Evolutionary conservation across 2,888 invertebrate genomes (phyloP), one percentile per base, ranked within the genome.

Genomic region (Drosophila eohydei): DNA sequence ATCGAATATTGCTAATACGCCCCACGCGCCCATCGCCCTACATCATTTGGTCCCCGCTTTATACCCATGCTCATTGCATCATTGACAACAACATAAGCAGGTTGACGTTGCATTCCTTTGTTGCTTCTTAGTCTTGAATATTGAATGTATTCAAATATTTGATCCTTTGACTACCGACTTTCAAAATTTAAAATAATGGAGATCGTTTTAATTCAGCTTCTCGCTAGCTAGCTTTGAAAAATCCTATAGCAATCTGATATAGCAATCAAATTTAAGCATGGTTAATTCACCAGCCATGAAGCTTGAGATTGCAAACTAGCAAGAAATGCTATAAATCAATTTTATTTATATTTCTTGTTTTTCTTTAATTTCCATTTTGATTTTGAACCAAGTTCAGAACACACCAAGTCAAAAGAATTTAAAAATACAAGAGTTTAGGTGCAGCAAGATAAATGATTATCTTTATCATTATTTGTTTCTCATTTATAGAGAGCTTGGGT

Each of bases 101-200:
- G 40, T 3, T 41, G 43, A 52, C 51, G 48, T 68, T 62, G 68
- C 54, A 44, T 12, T 9, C 8, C 38, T n/a, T 59, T 76, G 70
- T 69, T 34, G 8, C 61, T 74, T 21, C 43, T 43, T 11, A 3
- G 3, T 4, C 8, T n/a, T 48, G 30, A 9, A 28, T 63, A 41
- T 16, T 59, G 12, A 60, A 57, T 61, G 66, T 83, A 78, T 81
- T 78, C 83, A 85, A 85, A 78, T 69, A 76, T 77, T 77, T 73
- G 77, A 81, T 87, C 57, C 80, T 87, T 87, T 87, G 71, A 89
- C 80, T 86, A 73, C 66, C 54, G 52, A 74, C 59, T 69, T 65
- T 54, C 46, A 43, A 71, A 71, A 69, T 78, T 70, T 60, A 12
- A 69, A 64, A 79, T 76, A 75, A 71, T 78, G 63, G 62, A 52